phyloP scores from a whole-genome alignment of 1,140 invertebrate species.

The Oreohelix idahoensis region DNA sequence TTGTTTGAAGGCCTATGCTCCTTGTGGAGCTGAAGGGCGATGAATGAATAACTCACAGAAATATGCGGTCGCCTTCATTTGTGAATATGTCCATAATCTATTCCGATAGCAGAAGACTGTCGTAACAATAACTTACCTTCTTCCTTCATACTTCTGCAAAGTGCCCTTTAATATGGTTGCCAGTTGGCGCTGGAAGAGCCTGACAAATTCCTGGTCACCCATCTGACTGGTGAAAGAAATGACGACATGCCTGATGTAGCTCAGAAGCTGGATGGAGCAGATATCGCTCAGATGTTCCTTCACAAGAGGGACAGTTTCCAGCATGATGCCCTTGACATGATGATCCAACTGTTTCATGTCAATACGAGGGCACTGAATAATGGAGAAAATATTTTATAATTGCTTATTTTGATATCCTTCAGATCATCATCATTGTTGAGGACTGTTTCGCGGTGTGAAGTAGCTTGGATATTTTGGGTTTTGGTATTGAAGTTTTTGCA shows the following conservation, averaged over 20 bases:
- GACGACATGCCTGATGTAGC: slow-evolving; percentile 67
- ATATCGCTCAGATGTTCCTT: slow-evolving; percentile 71
- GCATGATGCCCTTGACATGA: slow-evolving; percentile 71
- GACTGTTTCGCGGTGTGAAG: too few species aligned
- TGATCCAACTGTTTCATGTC: slow-evolving; percentile 69
- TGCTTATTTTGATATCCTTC: too few species aligned
- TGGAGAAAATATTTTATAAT: slow-evolving; percentile 1
- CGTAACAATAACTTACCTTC: slow-evolving; percentile 58
- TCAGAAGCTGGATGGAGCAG: slow-evolving; percentile 68
- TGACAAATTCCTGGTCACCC: slow-evolving; percentile 64
- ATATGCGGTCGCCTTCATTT: too few species aligned
- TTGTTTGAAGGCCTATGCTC: too few species aligned
- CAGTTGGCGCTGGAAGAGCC: slow-evolving; percentile 70
- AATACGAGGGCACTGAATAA: slow-evolving; percentile 66
- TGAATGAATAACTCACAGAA: too few species aligned
- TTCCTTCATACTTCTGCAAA: slow-evolving; percentile 70
- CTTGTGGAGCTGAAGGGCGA: too few species aligned
- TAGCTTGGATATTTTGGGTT: too few species aligned
- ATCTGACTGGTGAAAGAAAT: slow-evolving; percentile 62
- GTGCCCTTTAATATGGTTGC: slow-evolving; percentile 66
- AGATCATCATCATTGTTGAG: too few species aligned
- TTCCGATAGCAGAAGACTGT: too few species aligned
- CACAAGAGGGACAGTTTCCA: slow-evolving; percentile 70
- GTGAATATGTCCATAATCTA: too few species aligned
- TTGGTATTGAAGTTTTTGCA: too few species aligned